phyloP scores from a whole-genome alignment of 1,140 invertebrate species.

The Triops cancriformis region DNA sequence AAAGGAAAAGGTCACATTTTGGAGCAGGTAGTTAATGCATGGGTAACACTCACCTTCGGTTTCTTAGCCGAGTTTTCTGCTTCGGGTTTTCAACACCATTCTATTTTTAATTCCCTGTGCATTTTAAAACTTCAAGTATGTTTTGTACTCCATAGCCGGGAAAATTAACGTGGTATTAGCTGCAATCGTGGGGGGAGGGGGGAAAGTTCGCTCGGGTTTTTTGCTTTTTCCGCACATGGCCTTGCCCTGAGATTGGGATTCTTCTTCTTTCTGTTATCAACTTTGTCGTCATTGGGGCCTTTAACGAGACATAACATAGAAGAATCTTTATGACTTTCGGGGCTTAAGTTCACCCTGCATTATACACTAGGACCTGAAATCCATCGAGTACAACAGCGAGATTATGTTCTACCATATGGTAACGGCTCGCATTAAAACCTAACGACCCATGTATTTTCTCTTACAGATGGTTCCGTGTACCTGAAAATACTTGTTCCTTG shows the following conservation, averaged over 20 bases:
- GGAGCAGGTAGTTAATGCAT: slow-evolving; percentile 59
- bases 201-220: slow-evolving; percentile 34
- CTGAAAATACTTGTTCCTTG: slow-evolving; percentile 94
- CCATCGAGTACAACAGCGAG: neutral
- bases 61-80: slow-evolving; percentile 35
- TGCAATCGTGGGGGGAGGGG: slow-evolving; percentile 23
- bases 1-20: slow-evolving; percentile 79
- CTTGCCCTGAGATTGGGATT: slow-evolving; percentile 8
- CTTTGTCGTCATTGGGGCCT: neutral
- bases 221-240: slow-evolving; percentile 12
- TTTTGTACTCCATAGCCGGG: slow-evolving; percentile 25
- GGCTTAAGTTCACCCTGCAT: neutral
- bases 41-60: slow-evolving; percentile 23
- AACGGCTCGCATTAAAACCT: slow-evolving; percentile 13
- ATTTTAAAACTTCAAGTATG: slow-evolving; percentile 24
- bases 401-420: slow-evolving; percentile 15
- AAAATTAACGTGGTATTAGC: slow-evolving; percentile 20
- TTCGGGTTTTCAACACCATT: slow-evolving; percentile 35
- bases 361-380: neutral
- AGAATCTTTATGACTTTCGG: neutral
- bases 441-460: slow-evolving; percentile 26
- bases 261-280: neutral
- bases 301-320: neutral
- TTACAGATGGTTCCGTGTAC: slow-evolving; percentile 63
- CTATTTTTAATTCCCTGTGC: slow-evolving; percentile 31